Evolutionary conservation across 2,888 invertebrate species (phyloP), one percentile per base, ranked within the genome.

Genomic region (Drosophila bunnanda): DNA sequence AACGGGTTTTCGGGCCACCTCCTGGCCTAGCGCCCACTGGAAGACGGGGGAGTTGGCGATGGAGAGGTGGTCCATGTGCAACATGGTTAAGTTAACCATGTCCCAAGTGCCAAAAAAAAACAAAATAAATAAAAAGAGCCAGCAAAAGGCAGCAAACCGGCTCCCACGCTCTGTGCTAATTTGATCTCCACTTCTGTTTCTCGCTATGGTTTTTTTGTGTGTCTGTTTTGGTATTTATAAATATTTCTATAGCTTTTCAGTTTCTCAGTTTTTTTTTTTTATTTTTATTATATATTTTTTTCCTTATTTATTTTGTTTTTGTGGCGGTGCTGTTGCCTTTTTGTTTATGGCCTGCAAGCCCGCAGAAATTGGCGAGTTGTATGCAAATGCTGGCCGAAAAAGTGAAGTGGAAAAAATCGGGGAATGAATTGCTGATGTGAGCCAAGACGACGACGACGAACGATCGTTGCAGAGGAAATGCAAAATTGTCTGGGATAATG

Each of bases 101-200:
- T 71, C 55, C 75, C 75, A 55, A 58, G 52, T 75, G 55, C 55
- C 76, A 48, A 74, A 57, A 55, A 64, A 60, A n/a, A n/a, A n/a
- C n/a, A n/a, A n/a, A n/a, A n/a, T n/a, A n/a, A n/a, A n/a, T n/a
- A n/a, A n/a, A 44, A 56, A 50, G 20, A 50, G 20, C 30, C 58
- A 32, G 39, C 59, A 13, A 60, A 13, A 60, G 36, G 54, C 55
- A 53, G 32, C 76, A 80, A 86, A 89, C 79, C 77, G 76, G 79
- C 89, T 89, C 89, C 89, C 90, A 89, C 89, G 90, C 89, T 85
- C 77, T 90, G 89, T 90, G 89, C 89, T 90, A 90, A 89, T 90
- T 89, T 90, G 79, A 78, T 78, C 77, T 84, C 74, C 84, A 88
- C 82, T 88, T 88, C 72, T 69, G 75, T 72, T 65, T 56, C 38